phyloP scores from a whole-genome alignment of 2,888 invertebrate species.

The Theretra japonica region DNA sequence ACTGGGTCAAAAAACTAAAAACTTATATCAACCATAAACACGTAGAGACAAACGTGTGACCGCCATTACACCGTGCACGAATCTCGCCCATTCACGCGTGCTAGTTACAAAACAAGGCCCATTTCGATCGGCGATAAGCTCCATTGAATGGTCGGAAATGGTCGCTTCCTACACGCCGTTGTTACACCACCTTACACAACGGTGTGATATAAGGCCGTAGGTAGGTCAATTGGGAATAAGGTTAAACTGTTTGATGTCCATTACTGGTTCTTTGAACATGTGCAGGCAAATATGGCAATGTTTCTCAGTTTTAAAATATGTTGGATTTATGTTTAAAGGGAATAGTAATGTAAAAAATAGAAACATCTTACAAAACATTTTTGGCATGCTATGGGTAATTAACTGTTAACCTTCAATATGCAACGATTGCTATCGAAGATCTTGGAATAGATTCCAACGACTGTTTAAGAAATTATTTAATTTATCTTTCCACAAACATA shows the following conservation, averaged over 20 bases:
- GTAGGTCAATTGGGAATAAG: conserved; percentile 19
- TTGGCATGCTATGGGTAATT: no score
- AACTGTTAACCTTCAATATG: no score
- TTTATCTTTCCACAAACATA: no score
- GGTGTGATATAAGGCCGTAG: conserved; percentile 38
- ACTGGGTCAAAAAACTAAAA: not conserved
- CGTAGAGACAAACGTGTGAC: conserved; percentile 29
- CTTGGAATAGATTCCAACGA: no score
- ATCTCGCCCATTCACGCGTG: conserved; percentile 31
- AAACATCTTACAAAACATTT: no score
- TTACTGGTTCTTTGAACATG: conserved; percentile 11
- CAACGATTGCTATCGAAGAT: no score
- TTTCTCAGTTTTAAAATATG: not conserved
- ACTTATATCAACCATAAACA: conserved; percentile 19
- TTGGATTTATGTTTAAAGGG: not conserved
- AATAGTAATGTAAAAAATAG: not conserved
- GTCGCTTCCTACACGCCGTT: conserved; percentile 33
- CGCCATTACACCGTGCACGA: conserved; percentile 30
- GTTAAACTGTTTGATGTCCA: not conserved
- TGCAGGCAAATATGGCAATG: not conserved
- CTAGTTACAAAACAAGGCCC: conserved; percentile 36
- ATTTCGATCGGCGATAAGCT: conserved; percentile 36
- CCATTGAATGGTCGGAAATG: conserved; percentile 39
- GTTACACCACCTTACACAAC: conserved; percentile 36
- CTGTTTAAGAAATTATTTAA: no score